Evolutionary conservation across 2,888 invertebrate genomes (phyloP), one percentile per base, ranked within the genome.

Genomic region (Xestobium rufovillosum): DNA sequence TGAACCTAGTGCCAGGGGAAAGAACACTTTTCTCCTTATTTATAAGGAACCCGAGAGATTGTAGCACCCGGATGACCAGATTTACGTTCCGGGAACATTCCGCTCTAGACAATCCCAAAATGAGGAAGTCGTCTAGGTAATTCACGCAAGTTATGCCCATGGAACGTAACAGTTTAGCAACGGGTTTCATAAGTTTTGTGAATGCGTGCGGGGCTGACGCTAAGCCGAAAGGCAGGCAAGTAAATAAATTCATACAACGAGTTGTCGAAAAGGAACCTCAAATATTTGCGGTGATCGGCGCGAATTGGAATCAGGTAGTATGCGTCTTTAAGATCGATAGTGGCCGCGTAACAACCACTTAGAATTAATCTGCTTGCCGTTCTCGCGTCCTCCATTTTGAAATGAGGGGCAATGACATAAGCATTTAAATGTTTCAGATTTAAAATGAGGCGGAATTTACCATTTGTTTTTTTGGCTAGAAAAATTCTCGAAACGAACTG

Each of bases 91-190:
- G 10, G 23, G 12, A 2, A 27, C 47, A 47, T 10, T 39, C 28
- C 11, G 17, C 14, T 12, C 17, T 19, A 1, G 43, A 27, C 4
- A 31, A 26, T 8, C 44, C 43, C n/a, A 49, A 25, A 8, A 45
- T 14, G 6, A 50, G 28, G 40, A 50, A 43, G 39, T 50, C 49
- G 25, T 50, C 47, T 16, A 50, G 25, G 30, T 45, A 50, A n/a
- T 48, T 26, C 8, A 43, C 43, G 12, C 43, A 48, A 3, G 41
- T 14, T 6, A 50, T 37, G 14, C 43, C 37, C n/a, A n/a, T n/a
- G n/a, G n/a, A n/a, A n/a, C n/a, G n/a, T n/a, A n/a, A n/a, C n/a
- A n/a, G n/a, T 34, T 30, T 11, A 8, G 43, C 12, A 10, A 43
- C 34, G 2, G 45, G 45, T 28, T 48, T 48, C 34, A 45, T 19